phyloP scores from a whole-genome alignment of 1,140 invertebrate genomes.

The Drosophila biarmipes region DNA sequence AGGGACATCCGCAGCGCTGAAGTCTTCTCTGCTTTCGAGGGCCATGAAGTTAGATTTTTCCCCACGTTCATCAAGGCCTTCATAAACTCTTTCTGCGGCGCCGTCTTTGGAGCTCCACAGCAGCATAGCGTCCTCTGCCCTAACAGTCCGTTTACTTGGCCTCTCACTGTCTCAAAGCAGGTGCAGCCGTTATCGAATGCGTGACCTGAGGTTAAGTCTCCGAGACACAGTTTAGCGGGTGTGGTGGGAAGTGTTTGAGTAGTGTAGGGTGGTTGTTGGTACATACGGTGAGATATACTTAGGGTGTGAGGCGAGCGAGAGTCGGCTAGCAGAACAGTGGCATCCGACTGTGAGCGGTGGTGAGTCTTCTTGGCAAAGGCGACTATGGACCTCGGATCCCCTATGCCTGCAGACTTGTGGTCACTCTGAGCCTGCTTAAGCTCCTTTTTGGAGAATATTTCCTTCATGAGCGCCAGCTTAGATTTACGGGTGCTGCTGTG shows the following conservation, averaged over 20 bases:
- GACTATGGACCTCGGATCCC: slow-evolving; percentile 28
- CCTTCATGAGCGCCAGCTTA: slow-evolving; percentile 85
- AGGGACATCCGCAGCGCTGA: slow-evolving; percentile 95
- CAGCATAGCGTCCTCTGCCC: slow-evolving; percentile 90
- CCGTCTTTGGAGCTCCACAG: slow-evolving; percentile 92
- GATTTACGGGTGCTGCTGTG: slow-evolving; percentile 64
- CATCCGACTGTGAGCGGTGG: slow-evolving; percentile 95
- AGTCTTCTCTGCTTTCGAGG: slow-evolving; percentile 97
- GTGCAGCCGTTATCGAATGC: slow-evolving; percentile 98
- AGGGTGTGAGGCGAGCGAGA: slow-evolving; percentile 58
- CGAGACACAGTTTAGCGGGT: slow-evolving; percentile 89
- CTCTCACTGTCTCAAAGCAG: slow-evolving; percentile 88
- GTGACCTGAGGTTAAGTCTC: slow-evolving; percentile 95
- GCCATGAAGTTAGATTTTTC: slow-evolving; percentile 93
- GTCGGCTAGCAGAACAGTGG: slow-evolving; percentile 87
- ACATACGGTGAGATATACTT: slow-evolving; percentile 83
- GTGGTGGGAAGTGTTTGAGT: slow-evolving; percentile 73
- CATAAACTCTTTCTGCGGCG: slow-evolving; percentile 94
- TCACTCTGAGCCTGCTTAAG: slow-evolving; percentile 58
- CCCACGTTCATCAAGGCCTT: slow-evolving; percentile 95
- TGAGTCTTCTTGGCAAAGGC: slow-evolving; percentile 83
- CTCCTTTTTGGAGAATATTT: slow-evolving; percentile 79
- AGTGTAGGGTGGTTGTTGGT: slow-evolving; percentile 78
- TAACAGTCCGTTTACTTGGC: slow-evolving; percentile 90
- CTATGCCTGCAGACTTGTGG: neutral